Percentiles rank a stretch among this genome's conserved stretches.
These are phyloP conservation scores for Orchesella cincta DNA, from an alignment of 1,140 invertebrate genomes.

Conservation along the genomic window DNA sequence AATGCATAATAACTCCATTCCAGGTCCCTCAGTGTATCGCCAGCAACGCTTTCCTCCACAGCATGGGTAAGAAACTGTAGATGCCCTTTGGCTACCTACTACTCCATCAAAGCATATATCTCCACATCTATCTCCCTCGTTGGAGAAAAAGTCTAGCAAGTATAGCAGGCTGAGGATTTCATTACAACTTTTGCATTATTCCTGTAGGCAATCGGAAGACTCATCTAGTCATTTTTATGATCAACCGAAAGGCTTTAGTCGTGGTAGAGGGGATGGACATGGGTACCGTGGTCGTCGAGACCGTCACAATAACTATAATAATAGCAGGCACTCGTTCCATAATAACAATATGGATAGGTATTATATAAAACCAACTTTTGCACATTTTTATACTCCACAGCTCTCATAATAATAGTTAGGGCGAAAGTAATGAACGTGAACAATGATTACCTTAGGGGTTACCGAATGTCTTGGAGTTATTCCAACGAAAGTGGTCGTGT, in stretches of 20 bases:
- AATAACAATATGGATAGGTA: constrained; percentile 29
- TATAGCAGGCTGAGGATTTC: too few species aligned
- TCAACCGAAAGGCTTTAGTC: constrained; percentile 50
- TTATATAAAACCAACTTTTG: too few species aligned
- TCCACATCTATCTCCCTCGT: too few species aligned
- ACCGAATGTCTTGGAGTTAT: constrained; percentile 47
- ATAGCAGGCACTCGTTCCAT: constrained; percentile 45
- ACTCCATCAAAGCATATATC: too few species aligned
- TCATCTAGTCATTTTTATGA: constrained; percentile 51
- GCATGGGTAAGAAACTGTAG: constrained; percentile 15
- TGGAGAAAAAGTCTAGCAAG: too few species aligned
- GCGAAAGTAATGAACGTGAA: not conserved
- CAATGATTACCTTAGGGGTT: constrained; percentile 34
- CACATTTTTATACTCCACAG: not conserved
- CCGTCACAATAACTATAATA: constrained; percentile 37
- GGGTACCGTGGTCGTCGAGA: constrained; percentile 47
- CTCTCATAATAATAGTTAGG: not conserved
- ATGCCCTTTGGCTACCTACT: not conserved
- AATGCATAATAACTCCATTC: constrained; percentile 34
- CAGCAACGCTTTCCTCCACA: constrained; percentile 47
- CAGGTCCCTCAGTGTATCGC: constrained; percentile 40
- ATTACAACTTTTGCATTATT: not conserved
- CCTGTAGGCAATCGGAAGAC: constrained; percentile 49
- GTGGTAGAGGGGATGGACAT: constrained; percentile 50
- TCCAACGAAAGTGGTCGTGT: constrained; percentile 43